Conservation (phyloP, 2,888 invertebrate species). For the Nebria salina region DNA sequence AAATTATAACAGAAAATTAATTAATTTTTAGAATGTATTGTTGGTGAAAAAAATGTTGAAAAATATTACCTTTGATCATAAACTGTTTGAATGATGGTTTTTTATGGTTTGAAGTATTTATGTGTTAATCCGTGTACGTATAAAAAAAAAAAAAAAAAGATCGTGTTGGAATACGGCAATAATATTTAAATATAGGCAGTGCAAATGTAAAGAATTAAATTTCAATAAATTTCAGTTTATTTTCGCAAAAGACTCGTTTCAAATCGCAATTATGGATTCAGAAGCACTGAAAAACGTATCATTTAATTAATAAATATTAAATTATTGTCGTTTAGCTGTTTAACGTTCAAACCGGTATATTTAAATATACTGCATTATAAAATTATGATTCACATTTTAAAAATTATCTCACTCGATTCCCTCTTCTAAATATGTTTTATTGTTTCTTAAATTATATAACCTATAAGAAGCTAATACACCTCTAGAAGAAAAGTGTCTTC, state of each 20-base stretch:
- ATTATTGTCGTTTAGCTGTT: slow-evolving; percentile 15
- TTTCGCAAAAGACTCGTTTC: slow-evolving; percentile 12
- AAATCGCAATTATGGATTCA: slow-evolving; percentile 17
- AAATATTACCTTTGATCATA: no score
- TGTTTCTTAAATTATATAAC: no score
- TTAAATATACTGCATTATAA: not conserved
- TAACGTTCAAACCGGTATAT: slow-evolving; percentile 15
- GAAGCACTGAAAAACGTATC: slow-evolving; percentile 18
- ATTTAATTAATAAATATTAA: slow-evolving; percentile 22
- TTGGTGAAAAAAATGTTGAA: not conserved
- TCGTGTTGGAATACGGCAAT: not conserved
- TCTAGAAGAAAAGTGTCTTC: no score
- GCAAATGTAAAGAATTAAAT: slow-evolving; percentile 8
- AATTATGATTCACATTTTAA: not conserved
- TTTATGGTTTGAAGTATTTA: not conserved
- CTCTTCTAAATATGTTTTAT: no score
- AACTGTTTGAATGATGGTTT: no score
- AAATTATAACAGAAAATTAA: not conserved
- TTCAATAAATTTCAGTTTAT: slow-evolving; percentile 14
- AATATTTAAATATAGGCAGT: not conserved
- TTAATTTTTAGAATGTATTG: not conserved
- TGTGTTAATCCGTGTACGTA: not conserved
- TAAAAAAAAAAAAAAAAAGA: not conserved
- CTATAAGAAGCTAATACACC: no score
- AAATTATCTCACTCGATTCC: not conserved